Conservation (phyloP, 2,888 invertebrate species). For the Listrodromus nycthemerus region DNA sequence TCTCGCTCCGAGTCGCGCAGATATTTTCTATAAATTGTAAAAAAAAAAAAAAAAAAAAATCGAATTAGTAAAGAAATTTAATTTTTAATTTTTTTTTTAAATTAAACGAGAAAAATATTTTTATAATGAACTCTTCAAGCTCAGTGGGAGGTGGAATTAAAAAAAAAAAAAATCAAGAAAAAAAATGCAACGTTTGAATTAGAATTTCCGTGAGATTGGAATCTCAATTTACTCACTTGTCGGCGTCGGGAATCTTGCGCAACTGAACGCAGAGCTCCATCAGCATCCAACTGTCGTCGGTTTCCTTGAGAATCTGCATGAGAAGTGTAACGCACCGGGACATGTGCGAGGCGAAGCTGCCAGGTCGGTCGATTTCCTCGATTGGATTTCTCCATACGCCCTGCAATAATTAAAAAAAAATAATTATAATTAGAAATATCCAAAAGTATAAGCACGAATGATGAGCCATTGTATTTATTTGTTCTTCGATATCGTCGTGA, state of each 20-base stretch:
- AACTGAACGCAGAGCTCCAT: conserved; percentile 92
- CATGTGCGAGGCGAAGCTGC: conserved; percentile 96
- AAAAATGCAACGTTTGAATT: conserved; percentile 1
- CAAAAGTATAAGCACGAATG: too few relatives aligned
- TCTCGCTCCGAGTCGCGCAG: conserved; percentile 94
- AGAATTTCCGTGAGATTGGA: neutral
- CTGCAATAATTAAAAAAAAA: conserved; percentile 81
- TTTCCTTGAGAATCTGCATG: conserved; percentile 92
- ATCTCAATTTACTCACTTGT: conserved; percentile 88
- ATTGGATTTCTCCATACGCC: conserved; percentile 97
- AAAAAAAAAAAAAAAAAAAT: too few relatives aligned
- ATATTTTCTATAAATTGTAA: conserved; percentile 87
- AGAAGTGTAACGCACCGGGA: conserved; percentile 93
- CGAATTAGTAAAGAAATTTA: too few relatives aligned
- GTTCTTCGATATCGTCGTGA: neutral
- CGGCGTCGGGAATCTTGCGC: conserved; percentile 92
- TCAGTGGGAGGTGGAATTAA: too few relatives aligned
- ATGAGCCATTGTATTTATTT: neutral
- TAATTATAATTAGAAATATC: neutral
- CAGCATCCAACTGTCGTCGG: conserved; percentile 92
- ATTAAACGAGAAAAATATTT: conserved; percentile 19
- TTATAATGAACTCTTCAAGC: too few relatives aligned
- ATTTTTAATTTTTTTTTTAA: neutral
- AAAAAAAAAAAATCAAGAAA: too few relatives aligned
- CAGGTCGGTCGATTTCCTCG: conserved; percentile 95